phyloP scores from a whole-genome alignment of 2,888 invertebrate genomes.

The Melinaea marsaeus region DNA sequence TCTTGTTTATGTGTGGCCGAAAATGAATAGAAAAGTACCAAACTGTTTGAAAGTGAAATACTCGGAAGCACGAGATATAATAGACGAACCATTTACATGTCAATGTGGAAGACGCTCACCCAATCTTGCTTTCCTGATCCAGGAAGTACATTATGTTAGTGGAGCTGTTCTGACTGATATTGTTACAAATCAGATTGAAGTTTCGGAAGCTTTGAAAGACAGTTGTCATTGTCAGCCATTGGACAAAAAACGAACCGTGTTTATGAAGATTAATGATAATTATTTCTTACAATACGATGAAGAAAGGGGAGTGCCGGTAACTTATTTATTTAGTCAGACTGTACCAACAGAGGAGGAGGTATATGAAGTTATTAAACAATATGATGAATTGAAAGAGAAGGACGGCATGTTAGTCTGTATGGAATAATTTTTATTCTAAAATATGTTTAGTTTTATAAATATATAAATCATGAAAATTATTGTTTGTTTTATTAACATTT shows the following conservation, averaged over 20 bases:
- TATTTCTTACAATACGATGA: background rate
- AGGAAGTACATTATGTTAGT: background rate
- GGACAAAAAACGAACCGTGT: constrained; percentile 3
- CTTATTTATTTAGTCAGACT: background rate
- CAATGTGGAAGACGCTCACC: background rate
- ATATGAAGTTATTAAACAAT: background rate
- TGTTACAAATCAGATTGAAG: constrained; percentile 4
- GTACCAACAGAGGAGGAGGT: background rate
- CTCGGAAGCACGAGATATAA: background rate
- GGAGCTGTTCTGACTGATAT: background rate
- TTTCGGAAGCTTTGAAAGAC: constrained; percentile 7
- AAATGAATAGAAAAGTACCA: background rate
- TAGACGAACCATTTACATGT: background rate
- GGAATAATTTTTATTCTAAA: background rate
- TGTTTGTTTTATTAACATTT: background rate
- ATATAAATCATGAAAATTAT: background rate
- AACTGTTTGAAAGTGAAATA: background rate
- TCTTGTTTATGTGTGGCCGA: constrained; percentile 1
- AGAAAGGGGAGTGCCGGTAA: background rate
- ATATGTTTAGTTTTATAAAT: background rate
- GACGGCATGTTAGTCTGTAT: background rate
- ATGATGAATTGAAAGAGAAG: background rate
- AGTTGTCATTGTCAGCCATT: constrained; percentile 10
- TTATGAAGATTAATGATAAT: constrained; percentile 6
- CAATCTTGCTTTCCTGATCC: background rate